Evolutionary conservation across 2,113 vertebrate genomes (phyloP).

Genomic region (Gadus macrocephalus): DNA sequence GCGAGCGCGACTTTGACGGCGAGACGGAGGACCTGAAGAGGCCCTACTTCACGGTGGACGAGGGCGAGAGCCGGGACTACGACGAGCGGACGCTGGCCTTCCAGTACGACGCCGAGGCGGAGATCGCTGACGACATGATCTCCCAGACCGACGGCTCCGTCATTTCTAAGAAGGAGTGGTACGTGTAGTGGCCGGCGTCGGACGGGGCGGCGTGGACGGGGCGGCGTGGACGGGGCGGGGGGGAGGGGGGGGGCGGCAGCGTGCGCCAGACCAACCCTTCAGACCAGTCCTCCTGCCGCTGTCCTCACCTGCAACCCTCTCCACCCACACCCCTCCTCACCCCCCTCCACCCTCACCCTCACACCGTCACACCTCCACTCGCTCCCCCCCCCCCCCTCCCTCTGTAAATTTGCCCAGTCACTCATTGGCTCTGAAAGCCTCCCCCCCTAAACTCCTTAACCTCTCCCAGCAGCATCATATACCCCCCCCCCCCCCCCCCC

Average conservation of each 20-base stretch:
- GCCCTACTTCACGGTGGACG: conserved; percentile 97
- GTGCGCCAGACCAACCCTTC: conserved; percentile 21
- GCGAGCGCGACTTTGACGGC: conserved; percentile 79
- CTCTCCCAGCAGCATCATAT: background rate
- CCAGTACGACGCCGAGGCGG: conserved; percentile 91
- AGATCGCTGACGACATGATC: conserved; percentile 95
- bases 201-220: conserved; percentile 40
- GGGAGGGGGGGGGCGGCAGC: conserved; percentile 36
- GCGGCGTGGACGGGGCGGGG: background rate
- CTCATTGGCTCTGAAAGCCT: too few relatives aligned
- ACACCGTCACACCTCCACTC: conserved; percentile 2
- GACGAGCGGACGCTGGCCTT: conserved; percentile 94
- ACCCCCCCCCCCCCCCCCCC: background rate
- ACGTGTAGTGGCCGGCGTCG: conserved; percentile 79
- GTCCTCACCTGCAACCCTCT: conserved; percentile 30
- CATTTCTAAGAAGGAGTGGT: conserved; percentile 99
- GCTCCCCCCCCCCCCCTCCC: background rate
- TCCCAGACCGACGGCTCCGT: conserved; percentile 98
- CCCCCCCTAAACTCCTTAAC: conserved; percentile 44
- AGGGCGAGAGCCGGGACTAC: conserved; percentile 84
- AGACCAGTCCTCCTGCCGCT: conserved; percentile 26
- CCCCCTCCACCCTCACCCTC: background rate
- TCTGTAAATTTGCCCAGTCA: too few relatives aligned
- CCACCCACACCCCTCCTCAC: conserved; percentile 12
- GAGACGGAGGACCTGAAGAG: conserved; percentile 91